phyloP scores from a whole-genome alignment of 2,113 vertebrate species.

The Seriola rivoliana region DNA sequence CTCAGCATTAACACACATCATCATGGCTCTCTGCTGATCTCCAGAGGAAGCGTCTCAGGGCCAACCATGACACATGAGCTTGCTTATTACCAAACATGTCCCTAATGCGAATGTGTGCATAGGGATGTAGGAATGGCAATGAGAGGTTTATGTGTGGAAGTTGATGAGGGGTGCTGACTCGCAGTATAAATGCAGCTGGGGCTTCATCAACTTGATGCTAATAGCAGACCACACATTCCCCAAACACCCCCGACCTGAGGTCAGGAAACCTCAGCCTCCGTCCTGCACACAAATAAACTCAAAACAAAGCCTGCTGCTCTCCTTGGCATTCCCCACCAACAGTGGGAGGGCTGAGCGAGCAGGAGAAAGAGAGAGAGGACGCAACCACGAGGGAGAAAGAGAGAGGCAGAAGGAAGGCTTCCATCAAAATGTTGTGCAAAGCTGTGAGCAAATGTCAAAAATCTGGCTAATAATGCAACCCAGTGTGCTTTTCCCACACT shows the following conservation, averaged over 20 bases:
- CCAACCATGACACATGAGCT: slow-evolving; percentile 2
- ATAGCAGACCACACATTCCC: slow-evolving; percentile 61
- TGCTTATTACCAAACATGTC: slow-evolving; percentile 4
- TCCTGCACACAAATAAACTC: slow-evolving; percentile 74
- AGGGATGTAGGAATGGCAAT: not conserved
- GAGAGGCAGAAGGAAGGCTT: slow-evolving; percentile 34
- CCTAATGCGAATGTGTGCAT: slow-evolving; percentile 11
- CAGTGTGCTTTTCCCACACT: not conserved
- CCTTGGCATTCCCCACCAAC: slow-evolving; percentile 55
- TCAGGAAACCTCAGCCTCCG: slow-evolving; percentile 70
- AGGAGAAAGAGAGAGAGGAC: slow-evolving; percentile 4
- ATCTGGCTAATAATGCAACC: not conserved
- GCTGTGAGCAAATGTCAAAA: slow-evolving; percentile 2
- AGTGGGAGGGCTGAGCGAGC: slow-evolving; percentile 50
- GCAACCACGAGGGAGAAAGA: slow-evolving; percentile 22
- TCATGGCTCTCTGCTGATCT: slow-evolving; percentile 9
- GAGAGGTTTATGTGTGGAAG: not conserved
- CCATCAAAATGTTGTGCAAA: slow-evolving; percentile 23
- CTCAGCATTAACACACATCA: slow-evolving; percentile 22
- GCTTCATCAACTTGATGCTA: slow-evolving; percentile 45
- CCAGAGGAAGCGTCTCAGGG: slow-evolving; percentile 1
- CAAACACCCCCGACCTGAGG: slow-evolving; percentile 70
- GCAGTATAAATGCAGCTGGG: slow-evolving; percentile 12
- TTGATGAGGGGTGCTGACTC: slow-evolving; percentile 1
- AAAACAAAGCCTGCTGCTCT: slow-evolving; percentile 73